Evolutionary conservation across 1,140 invertebrate genomes (phyloP), one percentile per base, ranked within the genome.

Genomic region (Diorhabda sublineata): DNA sequence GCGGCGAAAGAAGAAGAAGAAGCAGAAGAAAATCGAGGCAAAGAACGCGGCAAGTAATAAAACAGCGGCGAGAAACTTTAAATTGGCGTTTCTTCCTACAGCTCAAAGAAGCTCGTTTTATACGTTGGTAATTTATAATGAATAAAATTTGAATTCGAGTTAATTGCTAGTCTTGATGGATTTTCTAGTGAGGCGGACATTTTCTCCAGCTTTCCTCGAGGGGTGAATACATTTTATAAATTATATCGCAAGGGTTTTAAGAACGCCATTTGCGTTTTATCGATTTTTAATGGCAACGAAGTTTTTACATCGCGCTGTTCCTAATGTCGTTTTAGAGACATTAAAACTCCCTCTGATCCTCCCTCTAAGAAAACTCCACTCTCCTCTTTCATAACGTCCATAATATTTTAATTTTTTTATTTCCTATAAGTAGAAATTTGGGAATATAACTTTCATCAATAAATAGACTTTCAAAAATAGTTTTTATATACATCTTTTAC

Each of bases 51-150:
- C 6, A 8, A 64, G 58, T 67, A 67, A 59, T 60, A 67, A 59
- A 67, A 60, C 65, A 67, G 58, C 65, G 65, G 65, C 65, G 65
- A 70, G 75, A 79, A 79, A 79, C 75, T 79, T 79, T 79, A 79
- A 77, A 79, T 79, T 79, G 76, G 76, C 77, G 73, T 78, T 78
- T 78, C 76, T 78, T 77, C 76, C 71, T 75, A 58, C 72, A 71
- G 69, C 73, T 76, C 77, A 77, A 78, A 78, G 77, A 77, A 78
- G 72, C 73, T 69, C 74, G 77, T 78, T 79, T 79, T 78, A 76
- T 78, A 77, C 74, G 71, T 72, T 75, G 75, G 83, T 83, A 83
- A 85, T 85, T 86, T 85, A 85, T 80, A 80, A 80, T 80, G 79
- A 79, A 80, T 80, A 80, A 80, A 80, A 80, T 79, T 80, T 79